Conservation (phyloP, 2,797 vertebrate species). For the Acrossocheilus fasciatus region DNA sequence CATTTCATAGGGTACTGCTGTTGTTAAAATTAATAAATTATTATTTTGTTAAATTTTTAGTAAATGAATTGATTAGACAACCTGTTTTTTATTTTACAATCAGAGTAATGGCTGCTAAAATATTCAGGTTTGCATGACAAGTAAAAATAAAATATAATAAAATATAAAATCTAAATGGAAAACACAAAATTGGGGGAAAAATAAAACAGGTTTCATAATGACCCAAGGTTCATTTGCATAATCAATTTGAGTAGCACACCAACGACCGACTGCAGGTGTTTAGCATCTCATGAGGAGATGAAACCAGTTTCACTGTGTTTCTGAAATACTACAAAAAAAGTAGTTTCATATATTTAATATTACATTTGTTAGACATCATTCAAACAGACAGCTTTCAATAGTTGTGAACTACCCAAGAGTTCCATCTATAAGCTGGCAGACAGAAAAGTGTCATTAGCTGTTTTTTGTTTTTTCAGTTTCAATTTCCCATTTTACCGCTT, state of each 20-base stretch:
- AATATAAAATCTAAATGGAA: too few relatives aligned
- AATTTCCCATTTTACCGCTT: not conserved
- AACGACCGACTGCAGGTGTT: not conserved
- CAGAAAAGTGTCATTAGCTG: too few relatives aligned
- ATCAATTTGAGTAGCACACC: not conserved
- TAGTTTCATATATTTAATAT: too few relatives aligned
- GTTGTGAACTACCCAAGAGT: not conserved
- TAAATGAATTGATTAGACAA: not conserved
- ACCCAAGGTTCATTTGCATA: too few relatives aligned
- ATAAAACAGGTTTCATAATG: too few relatives aligned
- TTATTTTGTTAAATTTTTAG: not conserved
- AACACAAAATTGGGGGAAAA: too few relatives aligned
- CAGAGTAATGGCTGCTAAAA: not conserved
- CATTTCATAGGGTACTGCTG: too few relatives aligned
- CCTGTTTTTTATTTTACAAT: not conserved
- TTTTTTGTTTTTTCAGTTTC: not conserved
- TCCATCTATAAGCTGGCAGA: not conserved
- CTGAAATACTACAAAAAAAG: not conserved
- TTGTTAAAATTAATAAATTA: too few relatives aligned
- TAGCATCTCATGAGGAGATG: not conserved
- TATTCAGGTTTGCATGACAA: too few relatives aligned
- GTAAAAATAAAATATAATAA: too few relatives aligned
- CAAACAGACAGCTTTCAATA: not conserved
- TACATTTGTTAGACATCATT: not conserved
- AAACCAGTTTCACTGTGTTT: not conserved